phyloP scores from a whole-genome alignment of 2,797 vertebrate species.

The Platalea minor region DNA sequence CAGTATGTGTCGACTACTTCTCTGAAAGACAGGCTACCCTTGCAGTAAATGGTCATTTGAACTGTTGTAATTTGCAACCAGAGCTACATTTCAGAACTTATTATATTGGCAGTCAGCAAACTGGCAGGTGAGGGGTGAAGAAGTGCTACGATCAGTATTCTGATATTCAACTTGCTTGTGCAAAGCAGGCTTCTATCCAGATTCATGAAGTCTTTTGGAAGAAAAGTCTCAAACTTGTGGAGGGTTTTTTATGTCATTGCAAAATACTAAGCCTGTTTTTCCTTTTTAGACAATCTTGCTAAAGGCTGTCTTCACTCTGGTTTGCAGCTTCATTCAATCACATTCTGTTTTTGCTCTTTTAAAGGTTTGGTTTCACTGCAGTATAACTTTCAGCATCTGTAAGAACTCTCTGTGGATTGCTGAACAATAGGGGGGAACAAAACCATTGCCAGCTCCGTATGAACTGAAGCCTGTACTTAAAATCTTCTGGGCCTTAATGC shows the following conservation, averaged over 20 bases:
- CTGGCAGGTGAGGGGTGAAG: neutral
- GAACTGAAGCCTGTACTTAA: conserved; percentile 3
- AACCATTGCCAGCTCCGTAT: neutral
- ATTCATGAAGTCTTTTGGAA: neutral
- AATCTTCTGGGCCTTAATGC: conserved; percentile 10
- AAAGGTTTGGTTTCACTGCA: conserved; percentile 53
- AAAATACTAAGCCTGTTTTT: conserved; percentile 37
- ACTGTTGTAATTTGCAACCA: neutral
- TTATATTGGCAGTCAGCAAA: neutral
- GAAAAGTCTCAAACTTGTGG: neutral
- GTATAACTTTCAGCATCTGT: conserved; percentile 51
- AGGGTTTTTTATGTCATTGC: neutral
- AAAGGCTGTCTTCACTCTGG: conserved; percentile 46
- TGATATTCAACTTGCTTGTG: neutral
- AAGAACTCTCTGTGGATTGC: conserved; percentile 30
- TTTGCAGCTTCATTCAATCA: conserved; percentile 41
- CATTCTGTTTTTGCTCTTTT: conserved; percentile 51
- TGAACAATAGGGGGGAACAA: conserved; percentile 8
- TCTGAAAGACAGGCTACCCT: neutral
- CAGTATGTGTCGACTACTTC: neutral
- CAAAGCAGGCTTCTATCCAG: neutral
- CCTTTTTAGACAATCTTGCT: conserved; percentile 15
- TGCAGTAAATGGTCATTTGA: neutral
- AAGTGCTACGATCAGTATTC: neutral
- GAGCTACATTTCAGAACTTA: neutral